These are phyloP conservation scores for Xenopus tropicalis DNA, from an alignment of 2,113 vertebrate genomes.

Conservation along the genomic window UCB_Xtro_10.0 CM004449.2:103484501-103485000, in stretches of 20 bases:
- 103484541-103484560: slow-evolving; percentile 43
- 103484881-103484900: slow-evolving; percentile 35
- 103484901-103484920: slow-evolving; percentile 19
- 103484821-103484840: slow-evolving; percentile 3
- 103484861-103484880: slow-evolving; percentile 38
- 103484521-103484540: slow-evolving; percentile 43
- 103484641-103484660: slow-evolving; percentile 40
- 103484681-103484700: slow-evolving; percentile 32
- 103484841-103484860: slow-evolving; percentile 42
- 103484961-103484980: slow-evolving; percentile 33
- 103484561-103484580: slow-evolving; percentile 40
- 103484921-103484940: not conserved
- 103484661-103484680: slow-evolving; percentile 40
- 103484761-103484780: slow-evolving; percentile 43
- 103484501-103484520: slow-evolving; percentile 34
- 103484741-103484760: slow-evolving; percentile 35
- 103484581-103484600: slow-evolving; percentile 14
- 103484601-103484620: slow-evolving; percentile 40
- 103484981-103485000: slow-evolving; percentile 34
- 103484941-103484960: slow-evolving; percentile 20
- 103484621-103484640: slow-evolving; percentile 19
- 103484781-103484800: slow-evolving; percentile 37
- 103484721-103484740: slow-evolving; percentile 28
- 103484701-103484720: slow-evolving; percentile 38
- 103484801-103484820: slow-evolving; percentile 2